These are phyloP conservation scores for Chouioia cunea DNA, from an alignment of 2,888 invertebrate genomes.

Conservation along the genomic window DNA sequence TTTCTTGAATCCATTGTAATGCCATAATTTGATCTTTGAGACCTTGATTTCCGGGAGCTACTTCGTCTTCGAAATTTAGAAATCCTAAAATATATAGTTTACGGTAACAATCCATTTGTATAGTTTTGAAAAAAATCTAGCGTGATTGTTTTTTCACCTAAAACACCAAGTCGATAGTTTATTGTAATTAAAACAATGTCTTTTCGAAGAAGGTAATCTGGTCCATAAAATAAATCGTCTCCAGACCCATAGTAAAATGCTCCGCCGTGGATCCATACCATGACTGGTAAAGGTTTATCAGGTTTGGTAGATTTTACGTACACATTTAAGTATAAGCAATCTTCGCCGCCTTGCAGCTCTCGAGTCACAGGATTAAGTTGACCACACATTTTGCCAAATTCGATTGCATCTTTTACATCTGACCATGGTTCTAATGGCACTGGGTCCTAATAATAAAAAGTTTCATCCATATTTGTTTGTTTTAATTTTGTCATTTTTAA, in stretches of 20 bases:
- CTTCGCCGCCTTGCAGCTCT: conserved; percentile 38
- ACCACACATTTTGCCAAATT: conserved; percentile 54
- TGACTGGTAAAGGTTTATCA: conserved; percentile 33
- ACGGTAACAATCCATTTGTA: too few species aligned
- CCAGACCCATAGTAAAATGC: conserved; percentile 46
- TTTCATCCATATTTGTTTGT: not conserved
- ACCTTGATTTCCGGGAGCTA: conserved; percentile 61
- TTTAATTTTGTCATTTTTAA: too few species aligned
- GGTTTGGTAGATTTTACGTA: conserved; percentile 48
- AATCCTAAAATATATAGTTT: conserved; percentile 55
- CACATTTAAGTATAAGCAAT: conserved; percentile 50
- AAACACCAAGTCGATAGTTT: conserved; percentile 51
- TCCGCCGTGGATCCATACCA: conserved; percentile 55
- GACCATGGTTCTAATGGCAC: conserved; percentile 58
- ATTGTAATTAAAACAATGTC: conserved; percentile 51
- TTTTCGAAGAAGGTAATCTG: conserved; percentile 52
- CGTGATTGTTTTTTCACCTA: conserved; percentile 44
- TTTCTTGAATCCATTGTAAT: conserved; percentile 62
- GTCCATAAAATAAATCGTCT: conserved; percentile 51
- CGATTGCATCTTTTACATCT: conserved; percentile 59
- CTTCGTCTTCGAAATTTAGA: conserved; percentile 59
- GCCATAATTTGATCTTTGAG: conserved; percentile 63
- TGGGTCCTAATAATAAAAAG: conserved; percentile 49
- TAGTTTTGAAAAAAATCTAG: too few species aligned
- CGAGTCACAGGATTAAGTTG: conserved; percentile 52